phyloP scores from a whole-genome alignment of 2,113 vertebrate genomes.

The Caranx ignobilis region DNA sequence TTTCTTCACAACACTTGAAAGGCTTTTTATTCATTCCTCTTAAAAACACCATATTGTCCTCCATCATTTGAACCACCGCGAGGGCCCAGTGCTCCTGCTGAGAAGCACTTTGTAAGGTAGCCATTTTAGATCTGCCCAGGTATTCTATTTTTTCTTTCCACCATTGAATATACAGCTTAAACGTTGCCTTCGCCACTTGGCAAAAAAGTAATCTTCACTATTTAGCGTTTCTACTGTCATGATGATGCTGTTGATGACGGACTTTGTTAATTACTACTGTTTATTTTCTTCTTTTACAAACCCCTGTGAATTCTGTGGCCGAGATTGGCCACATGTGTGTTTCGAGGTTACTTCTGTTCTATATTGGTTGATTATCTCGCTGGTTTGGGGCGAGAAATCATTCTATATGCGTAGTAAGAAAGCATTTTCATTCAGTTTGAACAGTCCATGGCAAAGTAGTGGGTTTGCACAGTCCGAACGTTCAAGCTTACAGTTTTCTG shows the following conservation, averaged over 20 bases:
- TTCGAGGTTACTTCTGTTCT: constrained; percentile 83
- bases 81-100: constrained; percentile 41
- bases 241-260: constrained; percentile 67
- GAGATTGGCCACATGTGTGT: constrained; percentile 74
- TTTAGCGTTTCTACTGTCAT: constrained; percentile 73
- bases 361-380: constrained; percentile 84
- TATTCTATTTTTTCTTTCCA: constrained; percentile 77
- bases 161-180: constrained; percentile 91
- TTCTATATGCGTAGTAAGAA: constrained; percentile 82
- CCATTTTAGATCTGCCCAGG: constrained; percentile 60
- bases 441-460: constrained; percentile 86
- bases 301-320: constrained; percentile 84
- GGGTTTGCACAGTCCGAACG: constrained; percentile 79
- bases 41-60: neutral
- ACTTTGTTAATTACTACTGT: constrained; percentile 65
- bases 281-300: constrained; percentile 75
- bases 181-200: constrained; percentile 83
- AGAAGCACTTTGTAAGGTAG: constrained; percentile 55
- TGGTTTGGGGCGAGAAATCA: constrained; percentile 83
- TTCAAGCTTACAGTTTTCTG: constrained; percentile 87
- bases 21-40: neutral
- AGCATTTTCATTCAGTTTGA: constrained; percentile 83
- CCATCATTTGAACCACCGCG: neutral
- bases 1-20: neutral
- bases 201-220: constrained; percentile 82